Evolutionary conservation across 2,888 invertebrate genomes (phyloP).

Genomic region (Andrena fulva): DNA sequence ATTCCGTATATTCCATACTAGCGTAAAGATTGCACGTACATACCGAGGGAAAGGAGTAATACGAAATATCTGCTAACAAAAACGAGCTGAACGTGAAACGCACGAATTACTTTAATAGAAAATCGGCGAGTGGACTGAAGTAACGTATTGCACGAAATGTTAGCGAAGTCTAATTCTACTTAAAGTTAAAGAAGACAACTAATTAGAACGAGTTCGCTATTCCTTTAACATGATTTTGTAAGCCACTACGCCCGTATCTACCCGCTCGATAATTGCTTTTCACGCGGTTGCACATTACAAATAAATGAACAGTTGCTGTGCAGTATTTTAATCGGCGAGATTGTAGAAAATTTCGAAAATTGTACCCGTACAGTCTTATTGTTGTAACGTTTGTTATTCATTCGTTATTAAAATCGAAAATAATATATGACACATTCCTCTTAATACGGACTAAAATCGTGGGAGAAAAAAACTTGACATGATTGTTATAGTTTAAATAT

Average conservation of each 20-base stretch:
- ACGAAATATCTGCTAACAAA: slow-evolving; percentile 1
- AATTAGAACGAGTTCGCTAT: background rate
- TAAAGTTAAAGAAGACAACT: background rate
- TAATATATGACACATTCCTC: background rate
- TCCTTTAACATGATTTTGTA: background rate
- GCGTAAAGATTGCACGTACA: background rate
- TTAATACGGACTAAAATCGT: background rate
- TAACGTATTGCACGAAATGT: background rate
- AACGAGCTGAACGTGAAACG: background rate
- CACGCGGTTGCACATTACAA: background rate
- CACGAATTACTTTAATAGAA: background rate
- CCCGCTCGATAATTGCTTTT: slow-evolving; percentile 11
- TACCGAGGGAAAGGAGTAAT: background rate
- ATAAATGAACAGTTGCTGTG: slow-evolving; percentile 14
- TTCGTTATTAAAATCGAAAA: slow-evolving; percentile 5
- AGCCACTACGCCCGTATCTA: background rate
- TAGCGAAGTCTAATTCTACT: background rate
- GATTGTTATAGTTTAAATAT: slow-evolving; percentile 15
- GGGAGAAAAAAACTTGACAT: background rate
- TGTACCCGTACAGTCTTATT: slow-evolving; percentile 38
- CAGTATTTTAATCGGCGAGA: slow-evolving; percentile 4
- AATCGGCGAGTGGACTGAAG: background rate
- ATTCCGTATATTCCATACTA: slow-evolving; percentile 34
- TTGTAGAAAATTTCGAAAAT: slow-evolving; percentile 29
- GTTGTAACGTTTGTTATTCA: background rate